A percentile compares a stretch with the other conserved stretches of the same genome.
These are phyloP conservation scores for Prionace glauca DNA, from an alignment of 2,797 vertebrate species.

Conservation along the genomic window DNA sequence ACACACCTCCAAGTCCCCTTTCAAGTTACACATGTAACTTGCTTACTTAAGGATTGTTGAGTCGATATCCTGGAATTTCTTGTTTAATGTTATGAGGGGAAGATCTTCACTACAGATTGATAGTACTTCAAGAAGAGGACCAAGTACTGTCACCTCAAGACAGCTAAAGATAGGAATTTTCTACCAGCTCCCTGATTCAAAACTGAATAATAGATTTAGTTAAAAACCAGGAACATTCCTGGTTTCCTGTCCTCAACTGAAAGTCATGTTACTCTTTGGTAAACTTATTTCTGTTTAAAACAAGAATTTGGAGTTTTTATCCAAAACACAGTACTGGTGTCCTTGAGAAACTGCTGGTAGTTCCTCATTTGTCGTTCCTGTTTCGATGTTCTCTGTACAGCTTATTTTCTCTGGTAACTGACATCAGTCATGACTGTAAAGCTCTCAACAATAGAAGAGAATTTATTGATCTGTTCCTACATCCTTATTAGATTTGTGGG, in stretches of 20 bases:
- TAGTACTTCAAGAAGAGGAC: not conserved
- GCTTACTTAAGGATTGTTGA: not conserved
- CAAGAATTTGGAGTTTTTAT: not conserved
- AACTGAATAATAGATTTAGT: not conserved
- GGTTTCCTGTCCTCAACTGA: not conserved
- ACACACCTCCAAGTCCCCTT: not conserved
- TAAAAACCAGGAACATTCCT: not conserved
- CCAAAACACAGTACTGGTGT: not conserved
- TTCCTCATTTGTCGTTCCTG: not conserved
- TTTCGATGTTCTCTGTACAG: not conserved
- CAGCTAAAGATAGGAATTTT: not conserved
- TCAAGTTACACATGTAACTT: not conserved
- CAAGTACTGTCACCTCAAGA: not conserved
- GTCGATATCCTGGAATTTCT: not conserved
- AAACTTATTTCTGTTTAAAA: not conserved
- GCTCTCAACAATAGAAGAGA: not conserved
- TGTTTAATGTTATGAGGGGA: not conserved
- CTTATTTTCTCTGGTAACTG: not conserved
- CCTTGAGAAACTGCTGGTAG: not conserved
- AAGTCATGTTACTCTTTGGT: not conserved
- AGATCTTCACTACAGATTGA: not conserved
- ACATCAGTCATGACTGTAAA: not conserved
- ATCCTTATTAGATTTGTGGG: not conserved
- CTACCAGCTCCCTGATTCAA: not conserved
- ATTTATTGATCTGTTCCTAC: not conserved